phyloP scores from a whole-genome alignment of 2,797 vertebrate species.

The Phoeniculus purpureus region DNA sequence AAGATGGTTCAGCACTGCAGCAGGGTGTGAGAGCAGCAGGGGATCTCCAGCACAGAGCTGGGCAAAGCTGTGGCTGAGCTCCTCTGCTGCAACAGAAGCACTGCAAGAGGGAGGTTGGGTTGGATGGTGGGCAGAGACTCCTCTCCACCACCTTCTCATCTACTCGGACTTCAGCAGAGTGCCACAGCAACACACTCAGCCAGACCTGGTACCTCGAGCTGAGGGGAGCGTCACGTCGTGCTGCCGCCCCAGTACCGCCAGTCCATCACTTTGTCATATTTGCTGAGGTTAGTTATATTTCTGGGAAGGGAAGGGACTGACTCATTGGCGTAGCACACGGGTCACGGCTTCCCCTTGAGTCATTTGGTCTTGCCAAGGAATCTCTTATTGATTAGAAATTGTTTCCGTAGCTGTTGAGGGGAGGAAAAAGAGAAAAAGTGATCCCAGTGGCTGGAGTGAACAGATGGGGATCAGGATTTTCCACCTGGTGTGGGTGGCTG shows the following conservation, averaged over 20 bases:
- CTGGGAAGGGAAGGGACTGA: not conserved
- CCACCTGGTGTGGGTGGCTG: not conserved
- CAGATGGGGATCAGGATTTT: not conserved
- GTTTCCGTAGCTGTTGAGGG: not conserved
- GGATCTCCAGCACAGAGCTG: not conserved
- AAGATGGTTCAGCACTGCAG: not conserved
- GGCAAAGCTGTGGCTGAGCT: not conserved
- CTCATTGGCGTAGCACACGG: conserved; percentile 54
- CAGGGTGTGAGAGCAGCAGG: not conserved
- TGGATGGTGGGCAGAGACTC: not conserved
- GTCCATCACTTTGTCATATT: conserved; percentile 8
- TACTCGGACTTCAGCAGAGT: not conserved
- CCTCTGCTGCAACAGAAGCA: not conserved
- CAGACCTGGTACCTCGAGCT: not conserved
- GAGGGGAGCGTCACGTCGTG: not conserved
- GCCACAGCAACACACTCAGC: rapidly evolving
- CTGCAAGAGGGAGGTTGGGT: not conserved
- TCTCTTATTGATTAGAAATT: conserved; percentile 50
- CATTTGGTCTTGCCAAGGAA: conserved; percentile 23
- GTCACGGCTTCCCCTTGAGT: conserved; percentile 68
- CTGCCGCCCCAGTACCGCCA: not conserved
- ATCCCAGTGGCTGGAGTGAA: not conserved
- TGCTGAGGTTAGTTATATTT: conserved; percentile 51
- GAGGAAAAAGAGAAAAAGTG: not conserved
- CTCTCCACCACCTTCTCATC: not conserved